Base-by-base conservation (phyloP, 2,113 vertebrate species). In the Solenodon paradoxus region DNA sequence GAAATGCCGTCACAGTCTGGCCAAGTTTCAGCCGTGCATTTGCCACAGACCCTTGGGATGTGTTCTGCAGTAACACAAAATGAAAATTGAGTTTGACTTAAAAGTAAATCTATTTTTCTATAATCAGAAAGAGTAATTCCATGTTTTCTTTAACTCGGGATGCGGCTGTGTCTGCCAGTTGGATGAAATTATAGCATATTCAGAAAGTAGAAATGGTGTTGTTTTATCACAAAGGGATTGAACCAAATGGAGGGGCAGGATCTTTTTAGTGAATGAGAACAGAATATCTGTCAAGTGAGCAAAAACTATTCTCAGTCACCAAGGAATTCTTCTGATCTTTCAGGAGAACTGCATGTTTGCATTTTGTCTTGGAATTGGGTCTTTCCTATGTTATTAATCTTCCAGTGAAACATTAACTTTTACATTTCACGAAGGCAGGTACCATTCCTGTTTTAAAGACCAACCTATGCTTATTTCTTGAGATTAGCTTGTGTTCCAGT, bases 1-100 rank as follows among this genome's bases (percentile, higher is more conserved):
- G 28, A 79, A 94, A 77, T 90, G 84, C 95, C 77, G n/a, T n/a
- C 92, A 42, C 82, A 61, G 49, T 47, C 87, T 89, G 64, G 45
- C 53, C 90, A 7, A 24, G 64, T 80, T 87, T 97, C 93, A 94
- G 84, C 93, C 59, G 75, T 64, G 55, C 91, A 59, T 55, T 83
- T 97, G 95, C 94, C 95, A 84, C 83, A 96, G 95, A 92, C 71
- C 96, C 47, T 94, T 91, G 79, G 85, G 97, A 97, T 96, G 97
- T 97, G 96, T 93, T 97, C 95, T 94, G 96, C 85, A 80, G 40
- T 51, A 82, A 95, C 97, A 98, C 95, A 96, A 97, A 98, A 97
- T 69, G 80, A 97, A 97, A 97, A 96, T 94, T 96, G 78, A 94
- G 82, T 94, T 75, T 88, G 79, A 95, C 95, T 87, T 75, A 81